Conservation (phyloP, 1,140 invertebrate species). For the Pemphigus obesinymphae region DNA sequence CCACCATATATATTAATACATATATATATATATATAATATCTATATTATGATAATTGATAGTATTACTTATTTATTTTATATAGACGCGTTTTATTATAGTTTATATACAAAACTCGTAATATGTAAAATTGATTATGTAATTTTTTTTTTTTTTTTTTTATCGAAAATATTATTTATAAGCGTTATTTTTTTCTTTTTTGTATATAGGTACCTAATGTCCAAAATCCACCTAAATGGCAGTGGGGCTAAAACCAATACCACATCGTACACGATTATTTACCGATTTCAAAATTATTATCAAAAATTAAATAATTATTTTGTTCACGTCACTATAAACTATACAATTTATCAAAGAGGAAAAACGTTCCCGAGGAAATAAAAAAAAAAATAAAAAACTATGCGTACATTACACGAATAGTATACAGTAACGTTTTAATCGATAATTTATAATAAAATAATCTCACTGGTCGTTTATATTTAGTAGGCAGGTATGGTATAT, state of each 20-base stretch:
- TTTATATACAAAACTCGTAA: not conserved
- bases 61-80: no score
- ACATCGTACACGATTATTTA: not conserved
- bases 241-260: conserved; percentile 14
- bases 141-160: not conserved
- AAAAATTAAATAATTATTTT: not conserved
- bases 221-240: conserved; percentile 34
- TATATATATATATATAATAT: no score
- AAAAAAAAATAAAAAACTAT: no score
- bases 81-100: no score
- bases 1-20: no score
- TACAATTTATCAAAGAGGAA: not conserved
- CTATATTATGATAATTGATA: no score
- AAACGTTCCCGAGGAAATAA: not conserved
- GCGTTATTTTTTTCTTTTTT: conserved; percentile 24
- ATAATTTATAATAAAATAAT: no score
- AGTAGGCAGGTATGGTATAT: no score
- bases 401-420: no score
- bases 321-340: no score
- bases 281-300: not conserved
- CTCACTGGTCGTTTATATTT: no score
- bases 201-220: conserved; percentile 28
- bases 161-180: not conserved
- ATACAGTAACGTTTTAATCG: no score
- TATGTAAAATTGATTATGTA: not conserved